Conservation (phyloP, 1,140 invertebrate species). For the Tyrophagus putrescentiae region DNA sequence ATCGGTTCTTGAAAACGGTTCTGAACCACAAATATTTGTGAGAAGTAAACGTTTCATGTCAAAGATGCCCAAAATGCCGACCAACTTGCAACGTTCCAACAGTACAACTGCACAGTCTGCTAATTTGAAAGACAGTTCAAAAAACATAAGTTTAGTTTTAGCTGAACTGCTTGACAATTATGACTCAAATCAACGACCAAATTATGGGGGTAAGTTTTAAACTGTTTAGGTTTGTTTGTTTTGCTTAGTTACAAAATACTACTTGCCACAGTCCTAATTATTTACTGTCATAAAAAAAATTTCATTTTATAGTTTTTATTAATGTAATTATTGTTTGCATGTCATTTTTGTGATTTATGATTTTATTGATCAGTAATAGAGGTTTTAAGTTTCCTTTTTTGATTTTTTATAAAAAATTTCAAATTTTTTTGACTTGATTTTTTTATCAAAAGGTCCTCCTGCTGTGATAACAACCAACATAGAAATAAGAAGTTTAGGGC, state of each 20-base stretch:
- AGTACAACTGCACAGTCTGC: neutral
- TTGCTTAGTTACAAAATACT: no score
- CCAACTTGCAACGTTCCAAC: neutral
- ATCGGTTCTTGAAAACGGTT: neutral
- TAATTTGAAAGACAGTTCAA: slow-evolving; percentile 4
- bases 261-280: no score
- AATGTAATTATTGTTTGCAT: neutral
- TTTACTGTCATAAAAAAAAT: no score
- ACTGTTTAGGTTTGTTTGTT: no score
- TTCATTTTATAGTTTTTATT: no score
- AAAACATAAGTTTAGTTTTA: slow-evolving; percentile 38
- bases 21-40: neutral
- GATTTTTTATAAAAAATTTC: neutral
- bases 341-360: neutral
- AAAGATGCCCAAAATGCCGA: slow-evolving; percentile 1
- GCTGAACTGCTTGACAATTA: slow-evolving; percentile 74
- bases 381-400: slow-evolving; percentile 5
- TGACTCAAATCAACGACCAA: slow-evolving; percentile 70
- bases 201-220: slow-evolving; percentile 57
- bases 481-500: slow-evolving; percentile 81
- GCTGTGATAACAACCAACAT: slow-evolving; percentile 82
- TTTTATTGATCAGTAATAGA: neutral
- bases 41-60: slow-evolving; percentile 17
- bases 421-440: slow-evolving; percentile 11
- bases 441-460: slow-evolving; percentile 47